Evolutionary conservation across 2,797 vertebrate genomes (phyloP).

Genomic region (Phylloscopus collybita): DNA sequence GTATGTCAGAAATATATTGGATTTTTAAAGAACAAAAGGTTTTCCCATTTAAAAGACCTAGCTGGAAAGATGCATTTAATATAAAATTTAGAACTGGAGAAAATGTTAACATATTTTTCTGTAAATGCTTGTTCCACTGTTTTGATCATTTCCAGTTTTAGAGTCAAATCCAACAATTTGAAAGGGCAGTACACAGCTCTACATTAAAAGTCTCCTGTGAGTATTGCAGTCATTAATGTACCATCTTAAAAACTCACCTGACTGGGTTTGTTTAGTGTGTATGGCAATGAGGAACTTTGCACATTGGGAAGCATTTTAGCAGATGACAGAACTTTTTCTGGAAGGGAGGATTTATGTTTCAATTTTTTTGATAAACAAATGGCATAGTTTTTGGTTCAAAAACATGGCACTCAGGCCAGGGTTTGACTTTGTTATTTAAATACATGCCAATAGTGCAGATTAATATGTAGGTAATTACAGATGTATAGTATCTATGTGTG

Average conservation of each 20-base stretch:
- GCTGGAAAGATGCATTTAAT: neutral
- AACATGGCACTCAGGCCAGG: neutral
- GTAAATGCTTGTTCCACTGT: neutral
- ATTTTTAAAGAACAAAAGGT: slow-evolving; percentile 43
- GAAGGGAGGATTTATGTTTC: neutral
- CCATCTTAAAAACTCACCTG: slow-evolving; percentile 17
- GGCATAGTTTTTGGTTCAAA: neutral
- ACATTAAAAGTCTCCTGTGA: neutral
- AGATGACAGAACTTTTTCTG: neutral
- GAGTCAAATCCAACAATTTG: slow-evolving; percentile 9
- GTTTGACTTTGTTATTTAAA: neutral
- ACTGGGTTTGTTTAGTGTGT: neutral
- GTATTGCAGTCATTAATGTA: slow-evolving; percentile 26
- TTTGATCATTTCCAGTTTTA: neutral
- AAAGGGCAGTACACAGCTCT: slow-evolving; percentile 18
- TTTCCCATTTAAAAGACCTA: neutral
- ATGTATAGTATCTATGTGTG: neutral
- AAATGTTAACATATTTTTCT: neutral
- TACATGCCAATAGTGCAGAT: neutral
- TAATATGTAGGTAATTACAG: neutral
- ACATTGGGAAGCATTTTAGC: neutral
- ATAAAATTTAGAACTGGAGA: neutral
- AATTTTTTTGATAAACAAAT: neutral
- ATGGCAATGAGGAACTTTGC: neutral
- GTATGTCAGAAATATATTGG: neutral